Evolutionary conservation across 2,797 vertebrate genomes (phyloP).

Genomic region (Balearica regulorum): DNA sequence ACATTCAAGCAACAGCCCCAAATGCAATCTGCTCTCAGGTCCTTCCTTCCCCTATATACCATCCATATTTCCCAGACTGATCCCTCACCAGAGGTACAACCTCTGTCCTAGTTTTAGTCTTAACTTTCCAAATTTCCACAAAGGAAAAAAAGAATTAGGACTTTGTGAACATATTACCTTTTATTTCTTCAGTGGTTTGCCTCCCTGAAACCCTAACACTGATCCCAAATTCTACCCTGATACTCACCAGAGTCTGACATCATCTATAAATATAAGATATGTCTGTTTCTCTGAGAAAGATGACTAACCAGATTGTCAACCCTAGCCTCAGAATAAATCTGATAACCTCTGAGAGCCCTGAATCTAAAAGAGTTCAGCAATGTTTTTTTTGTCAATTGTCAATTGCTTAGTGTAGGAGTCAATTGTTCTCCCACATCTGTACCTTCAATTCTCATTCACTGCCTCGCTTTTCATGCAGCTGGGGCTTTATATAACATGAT

Average conservation of each 20-base stretch:
- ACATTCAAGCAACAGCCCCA: background rate
- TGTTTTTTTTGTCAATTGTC: background rate
- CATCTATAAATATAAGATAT: background rate
- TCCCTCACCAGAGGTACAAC: background rate
- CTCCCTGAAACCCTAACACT: background rate
- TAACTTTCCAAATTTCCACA: background rate
- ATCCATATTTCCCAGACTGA: background rate
- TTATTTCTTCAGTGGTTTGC: background rate
- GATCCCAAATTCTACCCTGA: background rate
- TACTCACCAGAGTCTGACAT: background rate
- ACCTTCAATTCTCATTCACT: background rate
- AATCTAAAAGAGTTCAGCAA: background rate
- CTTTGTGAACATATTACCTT: background rate
- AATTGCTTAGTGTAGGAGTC: background rate
- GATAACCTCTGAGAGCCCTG: background rate
- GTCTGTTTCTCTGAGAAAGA: background rate
- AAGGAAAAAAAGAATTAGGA: background rate
- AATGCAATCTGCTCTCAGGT: background rate
- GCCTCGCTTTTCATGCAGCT: background rate
- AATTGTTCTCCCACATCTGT: background rate
- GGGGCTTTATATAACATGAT: background rate
- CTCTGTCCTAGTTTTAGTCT: background rate
- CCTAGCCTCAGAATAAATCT: background rate
- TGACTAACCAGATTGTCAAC: background rate
- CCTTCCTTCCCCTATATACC: background rate